Conservation (phyloP, 2,888 invertebrate species). For the Drosophila macrospina region DNA sequence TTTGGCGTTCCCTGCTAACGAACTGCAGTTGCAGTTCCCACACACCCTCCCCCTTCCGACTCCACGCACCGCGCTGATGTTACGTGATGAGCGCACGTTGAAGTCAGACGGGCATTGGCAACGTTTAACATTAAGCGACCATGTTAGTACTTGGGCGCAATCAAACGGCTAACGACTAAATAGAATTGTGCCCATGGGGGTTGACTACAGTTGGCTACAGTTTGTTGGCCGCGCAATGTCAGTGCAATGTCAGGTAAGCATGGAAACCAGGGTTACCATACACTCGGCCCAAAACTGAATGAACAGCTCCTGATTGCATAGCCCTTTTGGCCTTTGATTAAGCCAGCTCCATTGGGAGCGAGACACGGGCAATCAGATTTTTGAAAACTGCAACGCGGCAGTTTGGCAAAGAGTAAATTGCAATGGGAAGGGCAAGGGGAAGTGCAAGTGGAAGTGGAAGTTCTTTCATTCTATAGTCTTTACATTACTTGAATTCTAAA, state of each 20-base stretch:
- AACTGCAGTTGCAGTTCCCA: conserved; percentile 52
- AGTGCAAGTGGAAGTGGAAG: too few relatives aligned
- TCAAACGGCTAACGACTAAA: conserved; percentile 79
- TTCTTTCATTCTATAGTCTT: too few relatives aligned
- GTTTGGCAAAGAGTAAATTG: not conserved
- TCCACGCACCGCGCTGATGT: not conserved
- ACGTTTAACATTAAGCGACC: conserved; percentile 77
- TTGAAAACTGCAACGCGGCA: conserved; percentile 1
- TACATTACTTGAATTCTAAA: too few relatives aligned
- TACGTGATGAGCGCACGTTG: conserved; percentile 61
- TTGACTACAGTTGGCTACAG: not conserved
- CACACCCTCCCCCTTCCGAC: not conserved
- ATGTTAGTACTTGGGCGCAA: conserved; percentile 73
- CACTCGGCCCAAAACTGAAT: not conserved
- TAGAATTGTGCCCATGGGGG: conserved; percentile 61
- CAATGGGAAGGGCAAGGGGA: too few relatives aligned
- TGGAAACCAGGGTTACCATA: conserved; percentile 14
- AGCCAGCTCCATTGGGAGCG: not conserved
- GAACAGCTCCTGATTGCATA: conserved; percentile 8
- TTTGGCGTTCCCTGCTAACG: conserved; percentile 64
- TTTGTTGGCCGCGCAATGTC: conserved; percentile 6
- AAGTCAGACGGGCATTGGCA: conserved; percentile 70
- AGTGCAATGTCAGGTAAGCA: conserved; percentile 24
- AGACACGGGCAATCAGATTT: conserved; percentile 10
- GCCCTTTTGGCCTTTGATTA: conserved; percentile 16